These are phyloP conservation scores for Tichodroma muraria DNA, from an alignment of 2,113 vertebrate species.

Conservation along the genomic window DNA sequence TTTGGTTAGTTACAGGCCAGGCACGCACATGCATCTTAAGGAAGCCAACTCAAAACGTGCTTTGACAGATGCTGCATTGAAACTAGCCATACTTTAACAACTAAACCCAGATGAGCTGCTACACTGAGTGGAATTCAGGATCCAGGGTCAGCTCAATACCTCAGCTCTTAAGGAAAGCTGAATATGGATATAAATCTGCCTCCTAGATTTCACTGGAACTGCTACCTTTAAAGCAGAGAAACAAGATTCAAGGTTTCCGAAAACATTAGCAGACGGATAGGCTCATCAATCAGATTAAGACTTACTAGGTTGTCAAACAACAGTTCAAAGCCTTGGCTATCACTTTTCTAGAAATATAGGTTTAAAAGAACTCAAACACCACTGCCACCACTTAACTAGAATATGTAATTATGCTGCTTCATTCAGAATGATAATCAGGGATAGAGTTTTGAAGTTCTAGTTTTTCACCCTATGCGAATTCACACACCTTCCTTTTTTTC, in stretches of 20 bases:
- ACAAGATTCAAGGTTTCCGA: constrained; percentile 8
- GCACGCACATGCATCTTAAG: background rate
- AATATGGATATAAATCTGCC: constrained; percentile 21
- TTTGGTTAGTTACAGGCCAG: background rate
- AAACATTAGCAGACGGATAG: background rate
- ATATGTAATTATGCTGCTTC: background rate
- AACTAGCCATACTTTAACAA: background rate
- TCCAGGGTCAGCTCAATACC: constrained; percentile 1
- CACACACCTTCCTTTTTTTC: background rate
- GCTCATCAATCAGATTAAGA: background rate
- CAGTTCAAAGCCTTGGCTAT: background rate
- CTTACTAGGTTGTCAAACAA: background rate
- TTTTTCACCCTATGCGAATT: background rate
- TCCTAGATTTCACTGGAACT: constrained; percentile 35
- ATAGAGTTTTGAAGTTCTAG: background rate
- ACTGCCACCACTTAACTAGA: background rate
- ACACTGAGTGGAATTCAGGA: constrained; percentile 24
- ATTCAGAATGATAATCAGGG: background rate
- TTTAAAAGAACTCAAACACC: constrained; percentile 31
- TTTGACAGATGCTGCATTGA: constrained; percentile 19
- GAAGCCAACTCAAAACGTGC: constrained; percentile 6
- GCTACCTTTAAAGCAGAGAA: constrained; percentile 32
- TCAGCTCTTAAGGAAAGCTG: constrained; percentile 23
- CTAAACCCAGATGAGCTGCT: constrained; percentile 8
- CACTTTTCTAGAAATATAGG: background rate